Conservation (phyloP, 2,797 vertebrate species). For the Danio choprae region DNA sequence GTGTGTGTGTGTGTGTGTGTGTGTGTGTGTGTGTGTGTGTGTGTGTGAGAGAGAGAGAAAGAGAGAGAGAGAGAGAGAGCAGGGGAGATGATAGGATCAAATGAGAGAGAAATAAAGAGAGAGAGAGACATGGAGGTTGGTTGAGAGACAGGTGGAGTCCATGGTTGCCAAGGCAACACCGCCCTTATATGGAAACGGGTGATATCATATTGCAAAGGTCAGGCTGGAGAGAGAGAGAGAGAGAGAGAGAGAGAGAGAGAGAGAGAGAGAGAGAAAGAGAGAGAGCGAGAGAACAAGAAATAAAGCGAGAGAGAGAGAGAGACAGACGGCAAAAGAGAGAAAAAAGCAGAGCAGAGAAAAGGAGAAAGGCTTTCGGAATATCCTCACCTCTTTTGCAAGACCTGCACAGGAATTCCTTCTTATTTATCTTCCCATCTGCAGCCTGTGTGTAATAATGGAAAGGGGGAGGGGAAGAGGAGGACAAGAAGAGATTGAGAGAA, state of each 20-base stretch:
- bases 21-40: slow-evolving; percentile 8
- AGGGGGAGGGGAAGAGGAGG: slow-evolving; percentile 43
- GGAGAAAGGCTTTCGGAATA: slow-evolving; percentile 58
- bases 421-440: slow-evolving; percentile 19
- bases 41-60: neutral
- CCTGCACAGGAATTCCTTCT: slow-evolving; percentile 38
- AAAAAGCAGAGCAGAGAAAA: slow-evolving; percentile 6
- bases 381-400: slow-evolving; percentile 55
- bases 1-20: slow-evolving; percentile 8
- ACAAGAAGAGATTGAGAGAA: slow-evolving; percentile 62
- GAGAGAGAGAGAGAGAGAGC: slow-evolving; percentile 11
- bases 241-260: slow-evolving; percentile 31
- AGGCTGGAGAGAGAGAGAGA: slow-evolving; percentile 68
- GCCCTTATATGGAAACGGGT: slow-evolving; percentile 76
- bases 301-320: neutral
- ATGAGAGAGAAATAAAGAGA: neutral
- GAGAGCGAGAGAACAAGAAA: slow-evolving; percentile 1
- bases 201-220: slow-evolving; percentile 85
- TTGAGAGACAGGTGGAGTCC: slow-evolving; percentile 89
- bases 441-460: slow-evolving; percentile 25
- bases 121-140: slow-evolving; percentile 53
- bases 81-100: slow-evolving; percentile 26
- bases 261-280: slow-evolving; percentile 23
- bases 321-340: slow-evolving; percentile 2
- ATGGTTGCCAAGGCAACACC: slow-evolving; percentile 84